Evolutionary conservation across 1,140 invertebrate species (phyloP), one percentile per base, ranked within the genome.

Genomic region (Drosophila prosaltans): DNA sequence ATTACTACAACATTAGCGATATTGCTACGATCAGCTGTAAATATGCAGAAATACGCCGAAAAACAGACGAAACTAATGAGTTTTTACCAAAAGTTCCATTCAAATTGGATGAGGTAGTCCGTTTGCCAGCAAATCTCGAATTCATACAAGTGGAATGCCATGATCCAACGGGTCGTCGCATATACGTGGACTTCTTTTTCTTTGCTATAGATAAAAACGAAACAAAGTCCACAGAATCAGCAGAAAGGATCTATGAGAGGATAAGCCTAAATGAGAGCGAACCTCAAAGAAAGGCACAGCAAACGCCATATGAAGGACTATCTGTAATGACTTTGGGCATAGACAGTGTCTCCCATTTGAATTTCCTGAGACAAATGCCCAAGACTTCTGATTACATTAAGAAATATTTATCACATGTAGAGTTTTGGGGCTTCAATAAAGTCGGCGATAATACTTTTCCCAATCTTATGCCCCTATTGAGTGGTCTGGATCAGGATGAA

Each of bases 401-500:
- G 10, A 93, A 94, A 65, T 91, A 94, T 9, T 92, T 96, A 5
- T 93, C 93, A 1, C 95, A 95, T 8, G 93, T 96, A 7, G 95
- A 96, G 90, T 93, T 97, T 73, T 84, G 95, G 58, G 97, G 97
- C 11, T 97, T 96, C 90, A 97, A 96, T 75, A 97, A 97, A 93
- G 94, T 97, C 4, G 97, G 94, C 1, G 96, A 97, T 80, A 97
- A 97, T 82, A 97, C 97, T 0, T 97, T 96, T 86, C 96, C 96
- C 0, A 98, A 98, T 91, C 76, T 97, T 32, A 94, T 97, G 0
- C 94, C 96, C 0, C 92, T 96, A 7, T 89, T 97, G 0, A 95
- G 95, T 1, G 97, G 97, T 0, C 80, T 95, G 16, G 94, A 92
- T 41, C 93, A 94, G 21, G 90, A 92, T 1, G 96, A 95, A 74